Evolutionary conservation across 2,888 invertebrate species (phyloP), one percentile per base, ranked within the genome.

Genomic region (Anoplius nigerrimus): DNA sequence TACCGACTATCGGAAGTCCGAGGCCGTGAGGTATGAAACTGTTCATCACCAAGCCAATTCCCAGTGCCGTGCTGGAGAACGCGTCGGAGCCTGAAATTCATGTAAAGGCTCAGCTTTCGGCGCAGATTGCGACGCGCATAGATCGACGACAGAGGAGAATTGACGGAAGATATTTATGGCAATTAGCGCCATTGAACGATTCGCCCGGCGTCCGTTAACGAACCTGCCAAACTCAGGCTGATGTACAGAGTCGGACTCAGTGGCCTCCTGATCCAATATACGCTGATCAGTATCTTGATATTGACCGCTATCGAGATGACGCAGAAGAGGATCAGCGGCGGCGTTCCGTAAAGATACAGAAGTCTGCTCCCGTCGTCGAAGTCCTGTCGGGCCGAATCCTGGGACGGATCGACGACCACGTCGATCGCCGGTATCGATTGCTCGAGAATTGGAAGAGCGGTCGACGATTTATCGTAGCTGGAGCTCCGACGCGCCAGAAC

Each of bases 241-340:
- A 92, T 91, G 76, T 91, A 90, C n/a, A 92, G 83, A 1, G 92
- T 92, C 0, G 92, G 91, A 0, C 91, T 90, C 75, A 92, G 84
- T 0, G 91, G 91, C 57, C 90, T 88, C 51, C 91, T 86, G 45
- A 92, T 90, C 92, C 92, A 92, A 55, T 89, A 87, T 0, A 90
- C 90, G 69, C 91, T 90, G 20, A 90, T 78, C 21, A 92, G 88
- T 6, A 92, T 91, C 46, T 91, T 84, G 0, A 91, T 85, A 84
- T 93, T 93, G 68, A 92, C 89, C 16, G 90, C 78, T 67, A 91
- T 86, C 0, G 92, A 91, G 4, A 91, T 79, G 13, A 90, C 69
- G 83, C 92, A 92, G 67, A 91, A 89, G 15, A 90, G 80, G 15
- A 92, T 83, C 52, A 90, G 77, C 1, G 88, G 82, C 3, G 88